Conservation (phyloP, 2,888 invertebrate species). For the Polia nebulosa region DNA sequence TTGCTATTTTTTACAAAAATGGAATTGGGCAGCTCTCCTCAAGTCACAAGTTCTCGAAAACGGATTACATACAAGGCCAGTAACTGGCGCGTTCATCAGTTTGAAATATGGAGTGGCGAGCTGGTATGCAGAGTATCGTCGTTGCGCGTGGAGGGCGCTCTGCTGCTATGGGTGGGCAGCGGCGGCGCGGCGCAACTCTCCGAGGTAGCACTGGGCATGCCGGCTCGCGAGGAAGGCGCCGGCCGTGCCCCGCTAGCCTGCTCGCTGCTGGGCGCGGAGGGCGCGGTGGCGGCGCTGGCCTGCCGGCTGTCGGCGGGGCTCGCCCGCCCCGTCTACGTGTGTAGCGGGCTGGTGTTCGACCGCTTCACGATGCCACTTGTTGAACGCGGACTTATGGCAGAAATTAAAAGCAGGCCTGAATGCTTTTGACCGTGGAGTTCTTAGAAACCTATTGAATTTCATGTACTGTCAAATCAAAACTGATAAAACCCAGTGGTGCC, state of each 20-base stretch:
- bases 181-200: conserved; percentile 62
- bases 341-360: conserved; percentile 72
- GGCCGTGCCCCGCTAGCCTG: conserved; percentile 63
- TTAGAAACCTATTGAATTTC: neutral
- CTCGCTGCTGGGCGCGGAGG: conserved; percentile 66
- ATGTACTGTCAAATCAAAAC: neutral
- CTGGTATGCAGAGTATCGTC: conserved; percentile 74
- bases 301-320: conserved; percentile 73
- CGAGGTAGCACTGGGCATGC: conserved; percentile 76
- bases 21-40: conserved; percentile 64
- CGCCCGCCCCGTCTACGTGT: conserved; percentile 74
- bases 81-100: conserved; percentile 78
- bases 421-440: conserved; percentile 61
- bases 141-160: conserved; percentile 76
- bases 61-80: conserved; percentile 75
- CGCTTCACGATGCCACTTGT: conserved; percentile 77
- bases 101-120: conserved; percentile 80
- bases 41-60: conserved; percentile 70
- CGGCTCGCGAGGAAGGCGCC: conserved; percentile 43
- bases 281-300: conserved; percentile 71
- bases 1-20: conserved; percentile 18
- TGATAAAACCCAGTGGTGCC: neutral
- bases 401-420: conserved; percentile 76
- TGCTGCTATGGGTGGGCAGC: conserved; percentile 81
- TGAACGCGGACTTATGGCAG: conserved; percentile 70